phyloP scores from a whole-genome alignment of 2,113 vertebrate species.

The Acrocephalus kingi region DNA sequence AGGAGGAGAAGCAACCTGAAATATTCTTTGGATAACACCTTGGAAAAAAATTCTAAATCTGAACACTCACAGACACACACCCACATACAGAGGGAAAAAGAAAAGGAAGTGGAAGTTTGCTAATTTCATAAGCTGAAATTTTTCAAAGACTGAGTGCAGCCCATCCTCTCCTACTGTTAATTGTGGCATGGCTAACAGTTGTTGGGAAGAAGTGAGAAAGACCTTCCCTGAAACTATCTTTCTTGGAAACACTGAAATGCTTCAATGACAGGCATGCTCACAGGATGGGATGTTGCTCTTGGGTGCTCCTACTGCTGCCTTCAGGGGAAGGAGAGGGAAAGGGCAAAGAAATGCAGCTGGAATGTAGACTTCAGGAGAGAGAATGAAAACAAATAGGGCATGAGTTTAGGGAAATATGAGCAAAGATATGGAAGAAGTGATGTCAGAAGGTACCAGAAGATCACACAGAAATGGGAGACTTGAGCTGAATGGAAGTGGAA shows the following conservation, averaged over 20 bases:
- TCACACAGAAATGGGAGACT: not conserved
- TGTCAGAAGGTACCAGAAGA: not conserved
- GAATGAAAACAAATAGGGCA: not conserved
- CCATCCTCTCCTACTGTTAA: not conserved
- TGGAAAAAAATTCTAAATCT: not conserved
- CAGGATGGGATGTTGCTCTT: not conserved
- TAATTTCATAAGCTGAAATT: not conserved
- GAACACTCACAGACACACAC: not conserved
- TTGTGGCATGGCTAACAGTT: not conserved
- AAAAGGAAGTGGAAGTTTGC: not conserved
- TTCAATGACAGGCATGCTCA: fast-evolving
- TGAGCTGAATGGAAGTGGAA: not conserved
- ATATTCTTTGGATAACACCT: not conserved
- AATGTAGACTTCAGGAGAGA: not conserved
- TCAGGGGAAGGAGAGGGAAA: not conserved
- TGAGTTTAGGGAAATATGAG: not conserved
- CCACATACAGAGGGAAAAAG: not conserved
- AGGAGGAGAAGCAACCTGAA: not conserved
- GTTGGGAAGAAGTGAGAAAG: not conserved
- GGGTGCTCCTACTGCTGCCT: not conserved
- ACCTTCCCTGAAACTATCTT: not conserved
- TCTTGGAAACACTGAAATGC: not conserved
- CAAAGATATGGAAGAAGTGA: not conserved
- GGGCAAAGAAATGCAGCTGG: not conserved
- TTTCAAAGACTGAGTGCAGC: not conserved